Evolutionary conservation across 2,113 vertebrate genomes (phyloP), one percentile per base, ranked within the genome.

Genomic region (Seriola aureovittata): DNA sequence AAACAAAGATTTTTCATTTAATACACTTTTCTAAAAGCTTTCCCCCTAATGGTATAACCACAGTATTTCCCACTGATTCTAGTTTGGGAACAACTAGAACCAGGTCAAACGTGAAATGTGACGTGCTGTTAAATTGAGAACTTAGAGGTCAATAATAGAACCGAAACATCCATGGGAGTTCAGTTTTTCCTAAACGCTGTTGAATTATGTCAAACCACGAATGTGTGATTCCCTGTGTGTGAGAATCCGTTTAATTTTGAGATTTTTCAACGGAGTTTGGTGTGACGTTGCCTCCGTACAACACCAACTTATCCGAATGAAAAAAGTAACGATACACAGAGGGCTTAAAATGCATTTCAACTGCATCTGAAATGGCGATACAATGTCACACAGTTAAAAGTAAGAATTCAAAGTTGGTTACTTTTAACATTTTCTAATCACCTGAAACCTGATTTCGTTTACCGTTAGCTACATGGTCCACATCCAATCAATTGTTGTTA

Each of bases 401-500:
- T 13, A 21, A 29, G 1, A 19, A 34, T 40, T 5, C 14, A 16
- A 50, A 50, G 36, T 34, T 55, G 16, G 34, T 3, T 32, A 48
- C n/a, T 66, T 66, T 57, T 17, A 2, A 13, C 40, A 3, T 29
- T 23, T 25, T 9, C 8, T 16, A 8, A 38, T 8, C 25, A 19
- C 10, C 46, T 23, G 57, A 17, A 59, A 34, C 19, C 12, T 5
- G n/a, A 1, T 23, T 40, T 16, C 19, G 23, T 19, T 21, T 0
- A 52, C 34, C 55, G 68, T 52, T 68, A 44, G 32, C 48, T 40
- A 63, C 57, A 0, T 0, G 50, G 66, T 79, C 17, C 42, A 48
- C 75, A 58, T 40, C 66, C 64, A 48, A 71, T 69, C 81, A 16
- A 64, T 40, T 72, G 80, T 70, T 84, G 84, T 81, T 63, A 59